phyloP scores from a whole-genome alignment of 2,888 invertebrate species.

The Phyllotreta striolata region DNA sequence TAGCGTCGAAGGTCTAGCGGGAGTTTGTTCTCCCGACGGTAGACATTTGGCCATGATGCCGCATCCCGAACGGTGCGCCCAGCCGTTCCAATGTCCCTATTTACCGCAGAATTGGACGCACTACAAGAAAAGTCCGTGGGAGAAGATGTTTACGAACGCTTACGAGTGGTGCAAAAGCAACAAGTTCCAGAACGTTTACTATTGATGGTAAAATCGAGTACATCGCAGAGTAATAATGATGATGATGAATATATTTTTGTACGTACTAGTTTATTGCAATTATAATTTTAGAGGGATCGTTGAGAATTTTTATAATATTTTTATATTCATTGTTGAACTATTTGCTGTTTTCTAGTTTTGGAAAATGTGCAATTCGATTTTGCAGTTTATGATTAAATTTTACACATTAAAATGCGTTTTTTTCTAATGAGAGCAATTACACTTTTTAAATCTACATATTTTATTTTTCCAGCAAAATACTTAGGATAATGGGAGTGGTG shows the following conservation, averaged over 20 bases:
- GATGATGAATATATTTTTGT: conserved; percentile 1
- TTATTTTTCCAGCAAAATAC: too few species aligned
- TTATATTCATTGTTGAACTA: too few species aligned
- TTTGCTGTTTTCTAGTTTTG: too few species aligned
- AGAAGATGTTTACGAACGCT: conserved; percentile 90
- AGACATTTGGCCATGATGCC: conserved; percentile 98
- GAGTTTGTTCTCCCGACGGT: conserved; percentile 87
- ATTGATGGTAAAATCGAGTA: conserved; percentile 34
- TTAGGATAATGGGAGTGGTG: too few species aligned
- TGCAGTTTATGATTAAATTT: too few species aligned
- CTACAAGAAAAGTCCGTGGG: conserved; percentile 84
- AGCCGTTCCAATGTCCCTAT: conserved; percentile 91
- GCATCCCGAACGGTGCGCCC: conserved; percentile 90
- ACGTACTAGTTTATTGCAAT: not conserved
- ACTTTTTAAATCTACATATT: too few species aligned
- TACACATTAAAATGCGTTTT: too few species aligned
- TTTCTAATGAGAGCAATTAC: too few species aligned
- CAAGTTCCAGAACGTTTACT: conserved; percentile 48
- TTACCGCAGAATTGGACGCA: conserved; percentile 64
- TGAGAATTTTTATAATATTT: too few species aligned
- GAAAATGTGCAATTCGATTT: too few species aligned
- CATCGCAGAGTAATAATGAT: not conserved
- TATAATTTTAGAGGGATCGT: too few species aligned
- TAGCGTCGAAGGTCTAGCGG: conserved; percentile 81
- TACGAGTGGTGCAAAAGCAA: conserved; percentile 70